Evolutionary conservation across 1,140 invertebrate species (phyloP), one percentile per base, ranked within the genome.

Genomic region (Sarcophaga bullata): DNA sequence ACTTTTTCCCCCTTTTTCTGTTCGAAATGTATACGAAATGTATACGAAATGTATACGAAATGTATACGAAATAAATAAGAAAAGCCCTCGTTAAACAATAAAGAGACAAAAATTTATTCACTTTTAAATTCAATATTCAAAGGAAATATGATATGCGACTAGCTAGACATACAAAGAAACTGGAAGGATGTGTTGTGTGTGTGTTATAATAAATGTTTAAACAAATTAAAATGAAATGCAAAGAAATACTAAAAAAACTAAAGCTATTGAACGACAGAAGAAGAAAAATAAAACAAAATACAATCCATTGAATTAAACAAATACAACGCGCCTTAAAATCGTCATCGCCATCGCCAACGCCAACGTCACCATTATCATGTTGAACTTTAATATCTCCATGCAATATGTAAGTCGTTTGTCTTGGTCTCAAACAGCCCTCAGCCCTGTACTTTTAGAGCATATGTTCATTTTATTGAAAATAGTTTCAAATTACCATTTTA

Each of bases 351-450:
- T 37, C 1, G 4, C 4, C 25, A 37, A 2, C 25, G 4, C 25
- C 25, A 37, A 2, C 25, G 25, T 37, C 25, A 37, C 25, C 25
- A 37, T 37, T 37, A 37, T 37, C 25, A 37, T 37, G 25, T 37
- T 37, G 25, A 37, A 37, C 25, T 37, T 37, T 4, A 37, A 37
- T 37, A 52, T 10, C 6, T 25, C 62, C 17, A 25, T 68, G 62
- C 62, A 68, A 19, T 68, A n/a, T 68, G 62, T 68, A 19, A 68
- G 62, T 68, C 62, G 62, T 68, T 68, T 68, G 62, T 68, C 62
- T 68, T 68, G 62, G 25, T 68, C 62, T 58, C 19, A 68, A 8
- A 68, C 62, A 25, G 8, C 19, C 25, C 25, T 37, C 4, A 37
- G 17, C 8, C 17, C 15, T 6, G n/a, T 68, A 17, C 9, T 19